Percentiles rank a stretch among this genome's conserved stretches.
phyloP scores from a whole-genome alignment of 2,797 vertebrate species.

The Phalloptychus januarius region DNA sequence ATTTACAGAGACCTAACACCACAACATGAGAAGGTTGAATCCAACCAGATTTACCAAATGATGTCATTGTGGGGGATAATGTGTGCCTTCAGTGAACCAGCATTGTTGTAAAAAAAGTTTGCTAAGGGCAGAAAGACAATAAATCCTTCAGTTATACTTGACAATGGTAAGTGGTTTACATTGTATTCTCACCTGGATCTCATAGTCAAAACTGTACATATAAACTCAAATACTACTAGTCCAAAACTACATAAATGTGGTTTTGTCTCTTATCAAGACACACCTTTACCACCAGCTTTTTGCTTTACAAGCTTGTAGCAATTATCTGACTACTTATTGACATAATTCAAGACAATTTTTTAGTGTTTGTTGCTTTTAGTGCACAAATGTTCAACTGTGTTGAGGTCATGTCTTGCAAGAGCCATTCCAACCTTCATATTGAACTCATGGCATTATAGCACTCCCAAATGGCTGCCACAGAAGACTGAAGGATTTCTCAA shows the following conservation, averaged over 20 bases:
- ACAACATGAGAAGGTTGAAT: constrained; percentile 4
- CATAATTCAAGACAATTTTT: neutral
- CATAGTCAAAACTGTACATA: neutral
- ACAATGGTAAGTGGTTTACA: neutral
- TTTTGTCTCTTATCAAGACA: neutral
- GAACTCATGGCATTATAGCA: too few relatives aligned
- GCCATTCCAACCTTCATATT: neutral
- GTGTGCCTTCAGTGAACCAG: constrained; percentile 2
- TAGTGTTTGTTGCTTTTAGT: neutral
- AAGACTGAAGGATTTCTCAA: too few relatives aligned
- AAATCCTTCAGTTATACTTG: neutral
- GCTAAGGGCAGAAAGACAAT: neutral
- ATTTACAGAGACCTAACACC: neutral
- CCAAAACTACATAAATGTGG: neutral
- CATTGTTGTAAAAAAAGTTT: neutral
- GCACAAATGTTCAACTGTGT: neutral
- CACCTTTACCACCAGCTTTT: neutral
- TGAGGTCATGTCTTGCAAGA: neutral
- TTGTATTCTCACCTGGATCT: neutral
- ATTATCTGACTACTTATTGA: neutral
- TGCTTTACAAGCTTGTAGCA: neutral
- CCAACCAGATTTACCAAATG: constrained; percentile 4
- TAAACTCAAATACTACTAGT: neutral
- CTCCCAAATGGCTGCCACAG: too few relatives aligned
- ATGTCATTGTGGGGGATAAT: constrained; percentile 13